Conservation (phyloP, 2,888 invertebrate genomes). For the Julus scanicus region DNA sequence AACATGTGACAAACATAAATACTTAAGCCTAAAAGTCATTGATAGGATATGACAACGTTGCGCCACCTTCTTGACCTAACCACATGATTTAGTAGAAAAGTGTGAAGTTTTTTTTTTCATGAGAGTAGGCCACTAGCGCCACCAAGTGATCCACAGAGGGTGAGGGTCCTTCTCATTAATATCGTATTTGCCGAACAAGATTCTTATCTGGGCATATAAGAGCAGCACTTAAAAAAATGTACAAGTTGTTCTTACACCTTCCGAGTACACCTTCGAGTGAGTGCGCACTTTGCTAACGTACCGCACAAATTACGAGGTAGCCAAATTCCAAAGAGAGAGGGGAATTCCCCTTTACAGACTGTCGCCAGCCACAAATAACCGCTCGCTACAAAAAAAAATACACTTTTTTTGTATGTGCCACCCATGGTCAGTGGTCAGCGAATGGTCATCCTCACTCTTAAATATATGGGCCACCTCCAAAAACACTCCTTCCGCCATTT, state of each 20-base stretch:
- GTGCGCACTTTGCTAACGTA: slow-evolving; percentile 30
- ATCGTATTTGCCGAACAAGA: slow-evolving; percentile 28
- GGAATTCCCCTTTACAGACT: not conserved
- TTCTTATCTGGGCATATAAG: not conserved
- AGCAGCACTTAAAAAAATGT: slow-evolving; percentile 31
- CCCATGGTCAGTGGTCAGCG: slow-evolving; percentile 30
- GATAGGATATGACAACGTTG: too few relatives aligned
- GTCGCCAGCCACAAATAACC: not conserved
- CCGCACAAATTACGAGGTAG: not conserved
- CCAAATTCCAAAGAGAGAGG: not conserved
- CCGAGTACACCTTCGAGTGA: not conserved
- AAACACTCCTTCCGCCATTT: not conserved
- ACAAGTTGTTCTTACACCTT: slow-evolving; percentile 37
- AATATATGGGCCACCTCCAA: slow-evolving; percentile 3
- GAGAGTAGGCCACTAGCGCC: not conserved
- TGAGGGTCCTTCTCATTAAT: slow-evolving; percentile 45
- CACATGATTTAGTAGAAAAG: too few relatives aligned
- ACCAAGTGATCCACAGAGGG: slow-evolving; percentile 18
- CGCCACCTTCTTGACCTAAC: too few relatives aligned
- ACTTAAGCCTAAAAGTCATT: too few relatives aligned
- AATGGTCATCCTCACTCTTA: not conserved
- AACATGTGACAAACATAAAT: too few relatives aligned
- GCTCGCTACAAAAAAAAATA: not conserved
- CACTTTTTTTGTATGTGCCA: not conserved
- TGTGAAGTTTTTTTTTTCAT: too few relatives aligned